Percentiles rank a stretch among this genome's conserved stretches.
Conservation (phyloP, 2,113 vertebrate species). For the Ivindomyrus marchei region DNA sequence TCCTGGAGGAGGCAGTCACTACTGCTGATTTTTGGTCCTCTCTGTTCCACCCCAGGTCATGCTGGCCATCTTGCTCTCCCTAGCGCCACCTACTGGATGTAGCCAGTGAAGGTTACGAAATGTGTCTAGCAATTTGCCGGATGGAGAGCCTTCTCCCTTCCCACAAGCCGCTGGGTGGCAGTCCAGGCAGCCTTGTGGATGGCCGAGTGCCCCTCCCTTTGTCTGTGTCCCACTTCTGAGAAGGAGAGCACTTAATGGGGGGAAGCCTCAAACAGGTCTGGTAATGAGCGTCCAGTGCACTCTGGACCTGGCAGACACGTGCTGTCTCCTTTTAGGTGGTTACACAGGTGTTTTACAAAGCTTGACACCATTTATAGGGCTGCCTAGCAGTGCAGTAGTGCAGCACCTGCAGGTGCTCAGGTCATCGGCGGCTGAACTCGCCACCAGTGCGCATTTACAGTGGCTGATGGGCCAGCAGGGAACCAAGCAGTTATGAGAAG, state of each 20-base stretch:
- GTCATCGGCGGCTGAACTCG: neutral
- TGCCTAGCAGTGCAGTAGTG: neutral
- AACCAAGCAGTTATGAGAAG: neutral
- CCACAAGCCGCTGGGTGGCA: neutral
- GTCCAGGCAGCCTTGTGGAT: neutral
- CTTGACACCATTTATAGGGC: neutral
- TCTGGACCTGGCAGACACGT: neutral
- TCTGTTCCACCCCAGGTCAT: neutral
- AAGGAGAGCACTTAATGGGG: neutral
- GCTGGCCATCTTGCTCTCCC: neutral
- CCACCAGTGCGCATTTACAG: neutral
- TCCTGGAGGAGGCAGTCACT: neutral
- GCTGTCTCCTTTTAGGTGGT: neutral
- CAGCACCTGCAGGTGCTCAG: neutral
- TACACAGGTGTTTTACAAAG: neutral
- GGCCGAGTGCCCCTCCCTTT: neutral
- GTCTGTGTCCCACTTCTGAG: neutral
- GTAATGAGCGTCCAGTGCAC: neutral
- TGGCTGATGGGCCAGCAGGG: neutral
- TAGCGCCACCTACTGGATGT: neutral
- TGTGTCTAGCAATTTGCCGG: neutral
- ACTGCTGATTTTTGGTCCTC: neutral
- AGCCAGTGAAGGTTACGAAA: neutral
- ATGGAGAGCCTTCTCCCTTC: neutral
- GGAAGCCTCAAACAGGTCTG: neutral